A percentile compares a stretch with the other conserved stretches of the same genome.
Conservation (phyloP, 2,113 vertebrate species). For the Natator depressus region DNA sequence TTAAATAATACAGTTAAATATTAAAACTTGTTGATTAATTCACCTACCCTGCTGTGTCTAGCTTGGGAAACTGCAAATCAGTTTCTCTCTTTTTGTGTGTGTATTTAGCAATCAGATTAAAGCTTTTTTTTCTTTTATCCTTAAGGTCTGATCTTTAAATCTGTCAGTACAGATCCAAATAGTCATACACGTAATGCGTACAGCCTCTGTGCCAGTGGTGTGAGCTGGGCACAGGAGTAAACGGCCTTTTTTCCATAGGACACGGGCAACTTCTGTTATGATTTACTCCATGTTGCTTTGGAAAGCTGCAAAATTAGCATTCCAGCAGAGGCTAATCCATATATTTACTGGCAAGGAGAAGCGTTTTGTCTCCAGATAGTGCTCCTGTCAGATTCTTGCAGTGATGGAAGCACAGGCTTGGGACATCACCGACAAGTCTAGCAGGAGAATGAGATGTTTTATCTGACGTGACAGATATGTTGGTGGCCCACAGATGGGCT, state of each 20-base stretch:
- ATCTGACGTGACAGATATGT: neutral
- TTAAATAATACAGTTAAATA: neutral
- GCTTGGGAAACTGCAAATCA: neutral
- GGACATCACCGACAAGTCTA: neutral
- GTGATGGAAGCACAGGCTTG: neutral
- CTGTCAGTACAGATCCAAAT: neutral
- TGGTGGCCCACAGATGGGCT: neutral
- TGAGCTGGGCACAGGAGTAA: neutral
- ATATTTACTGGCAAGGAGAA: neutral
- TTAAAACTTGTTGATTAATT: neutral
- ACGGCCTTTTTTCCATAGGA: neutral
- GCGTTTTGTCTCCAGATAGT: neutral
- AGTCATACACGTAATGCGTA: neutral
- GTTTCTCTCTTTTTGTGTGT: neutral
- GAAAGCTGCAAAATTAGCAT: neutral
- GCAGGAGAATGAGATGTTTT: neutral
- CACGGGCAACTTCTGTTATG: too few species aligned
- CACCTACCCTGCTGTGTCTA: neutral
- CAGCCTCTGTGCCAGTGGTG: neutral
- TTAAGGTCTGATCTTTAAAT: neutral
- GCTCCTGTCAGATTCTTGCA: neutral
- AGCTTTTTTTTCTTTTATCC: neutral
- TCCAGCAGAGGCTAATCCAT: neutral
- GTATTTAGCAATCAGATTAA: too few species aligned
- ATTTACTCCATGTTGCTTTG: neutral